phyloP scores from a whole-genome alignment of 2,113 vertebrate species.

The Dinomys branickii region DNA sequence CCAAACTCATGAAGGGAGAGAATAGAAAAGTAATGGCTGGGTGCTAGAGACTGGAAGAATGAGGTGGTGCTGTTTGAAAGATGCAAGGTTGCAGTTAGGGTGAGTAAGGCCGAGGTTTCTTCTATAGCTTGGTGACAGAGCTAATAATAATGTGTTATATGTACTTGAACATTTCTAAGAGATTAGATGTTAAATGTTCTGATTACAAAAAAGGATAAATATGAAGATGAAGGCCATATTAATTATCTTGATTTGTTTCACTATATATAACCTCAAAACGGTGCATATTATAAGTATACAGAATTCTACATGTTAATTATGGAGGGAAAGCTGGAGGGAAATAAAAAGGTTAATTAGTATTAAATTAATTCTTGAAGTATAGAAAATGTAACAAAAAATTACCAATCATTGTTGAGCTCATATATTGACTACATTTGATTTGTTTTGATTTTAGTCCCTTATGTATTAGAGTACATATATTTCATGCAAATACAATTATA shows the following conservation, averaged over 20 bases:
- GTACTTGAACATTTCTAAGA: neutral
- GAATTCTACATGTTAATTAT: neutral
- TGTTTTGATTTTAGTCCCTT: neutral
- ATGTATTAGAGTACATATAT: neutral
- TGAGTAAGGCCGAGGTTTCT: neutral
- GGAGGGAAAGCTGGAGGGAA: neutral
- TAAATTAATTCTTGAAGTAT: neutral
- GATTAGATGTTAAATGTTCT: neutral
- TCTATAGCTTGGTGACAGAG: neutral
- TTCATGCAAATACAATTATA: slow-evolving; percentile 9
- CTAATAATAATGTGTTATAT: neutral
- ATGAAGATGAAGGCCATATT: neutral
- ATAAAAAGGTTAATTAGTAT: neutral
- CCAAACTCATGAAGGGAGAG: neutral
- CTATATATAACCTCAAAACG: neutral
- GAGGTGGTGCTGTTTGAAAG: neutral
- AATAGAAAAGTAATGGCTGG: neutral
- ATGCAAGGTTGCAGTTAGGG: neutral
- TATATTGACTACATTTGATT: neutral
- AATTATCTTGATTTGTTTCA: neutral
- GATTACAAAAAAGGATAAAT: neutral
- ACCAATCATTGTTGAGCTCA: neutral
- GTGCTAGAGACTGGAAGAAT: neutral
- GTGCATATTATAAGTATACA: neutral
- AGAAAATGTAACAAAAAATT: neutral